Evolutionary conservation across 2,888 invertebrate genomes (phyloP), one percentile per base, ranked within the genome.

Genomic region (Isoperla grammatica): DNA sequence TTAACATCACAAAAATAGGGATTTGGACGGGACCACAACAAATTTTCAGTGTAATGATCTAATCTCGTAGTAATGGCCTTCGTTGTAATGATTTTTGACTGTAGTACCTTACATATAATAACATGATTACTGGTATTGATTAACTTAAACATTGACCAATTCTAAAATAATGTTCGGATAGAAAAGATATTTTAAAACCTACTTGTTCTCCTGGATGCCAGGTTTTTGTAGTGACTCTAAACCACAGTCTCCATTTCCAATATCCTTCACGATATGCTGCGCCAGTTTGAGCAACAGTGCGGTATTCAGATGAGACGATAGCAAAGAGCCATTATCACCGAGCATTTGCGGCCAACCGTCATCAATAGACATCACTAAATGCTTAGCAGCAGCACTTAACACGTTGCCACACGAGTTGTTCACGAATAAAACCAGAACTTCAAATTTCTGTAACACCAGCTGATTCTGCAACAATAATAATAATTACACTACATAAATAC

Each of bases 181-280:
- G n/a, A n/a, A n/a, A n/a, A n/a, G n/a, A n/a, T n/a, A 29, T 29
- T 29, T 29, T 29, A 8, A 29, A 17, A 40, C 50, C 9, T 9
- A 60, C 59, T 48, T 60, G 39, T 56, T 60, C 23, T 60, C 55
- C n/a, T 54, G 55, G 11, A 56, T 13, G 19, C 55, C 23, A 22
- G 40, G 17, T 17, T 17, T 43, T 23, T 22, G 13, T 8, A 59
- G 39, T 22, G 19, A 53, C 58, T 20, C 23, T 42, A 9, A n/a
- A 22, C 22, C 15, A 12, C 13, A 46, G 22, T 55, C n/a, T 1
- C 12, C 29, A 39, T 6, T 2, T 46, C n/a, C 12, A 35, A 56
- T 17, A 12, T 56, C 46, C 13, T 60, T 45, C 6, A 60, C 23
- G 13, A 60, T 12, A 20, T 46, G 15, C 1, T 9, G 35, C 13